phyloP scores from a whole-genome alignment of 2,888 invertebrate species.

The Carabus problematicus region DNA sequence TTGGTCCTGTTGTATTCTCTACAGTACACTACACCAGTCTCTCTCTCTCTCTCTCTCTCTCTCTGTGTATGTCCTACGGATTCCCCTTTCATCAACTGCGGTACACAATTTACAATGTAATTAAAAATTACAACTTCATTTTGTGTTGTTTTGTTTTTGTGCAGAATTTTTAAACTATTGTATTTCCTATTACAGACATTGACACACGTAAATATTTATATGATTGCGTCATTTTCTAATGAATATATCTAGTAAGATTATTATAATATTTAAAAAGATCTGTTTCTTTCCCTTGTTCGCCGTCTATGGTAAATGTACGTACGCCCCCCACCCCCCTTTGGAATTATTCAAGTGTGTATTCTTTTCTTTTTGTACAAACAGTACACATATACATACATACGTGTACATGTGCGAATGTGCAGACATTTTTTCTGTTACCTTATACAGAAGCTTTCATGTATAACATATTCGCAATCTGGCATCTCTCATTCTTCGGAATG shows the following conservation, averaged over 20 bases:
- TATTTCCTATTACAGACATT: too few species aligned
- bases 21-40: not conserved
- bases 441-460: slow-evolving; percentile 24
- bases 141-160: not conserved
- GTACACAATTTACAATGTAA: slow-evolving; percentile 17
- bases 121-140: slow-evolving; percentile 29
- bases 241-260: too few species aligned
- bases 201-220: too few species aligned
- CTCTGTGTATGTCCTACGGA: not conserved
- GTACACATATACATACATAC: not conserved
- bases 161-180: too few species aligned
- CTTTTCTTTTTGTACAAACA: slow-evolving; percentile 2
- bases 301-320: too few species aligned
- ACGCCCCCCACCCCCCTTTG: not conserved
- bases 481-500: slow-evolving; percentile 24
- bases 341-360: slow-evolving; percentile 25
- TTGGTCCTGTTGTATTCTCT: not conserved
- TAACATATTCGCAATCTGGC: slow-evolving; percentile 9
- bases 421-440: slow-evolving; percentile 19
- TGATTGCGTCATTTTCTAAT: too few species aligned
- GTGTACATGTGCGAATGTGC: not conserved
- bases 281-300: too few species aligned
- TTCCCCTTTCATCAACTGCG: slow-evolving; percentile 18
- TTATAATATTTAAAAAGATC: too few species aligned
- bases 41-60: not conserved